These are phyloP conservation scores for Ia io DNA, from an alignment of 2,113 vertebrate species.

Conservation along the genomic window DNA sequence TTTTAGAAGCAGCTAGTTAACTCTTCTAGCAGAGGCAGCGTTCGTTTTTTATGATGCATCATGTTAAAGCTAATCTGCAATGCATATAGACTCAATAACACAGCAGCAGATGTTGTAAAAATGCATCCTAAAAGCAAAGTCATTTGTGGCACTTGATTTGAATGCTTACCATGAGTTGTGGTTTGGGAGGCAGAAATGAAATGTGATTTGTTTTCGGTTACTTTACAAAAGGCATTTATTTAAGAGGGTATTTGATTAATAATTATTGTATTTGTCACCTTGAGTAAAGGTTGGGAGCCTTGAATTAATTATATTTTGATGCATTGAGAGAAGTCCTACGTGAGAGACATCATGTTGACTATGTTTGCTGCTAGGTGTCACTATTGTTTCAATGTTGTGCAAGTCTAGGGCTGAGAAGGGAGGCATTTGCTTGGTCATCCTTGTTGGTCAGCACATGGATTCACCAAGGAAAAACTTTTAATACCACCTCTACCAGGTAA, in stretches of 20 bases:
- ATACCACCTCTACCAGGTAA: conserved; percentile 69
- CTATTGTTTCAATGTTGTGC: conserved; percentile 60
- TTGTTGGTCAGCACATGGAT: conserved; percentile 69
- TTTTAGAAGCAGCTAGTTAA: conserved; percentile 65
- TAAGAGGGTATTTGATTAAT: background rate
- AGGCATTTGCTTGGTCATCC: conserved; percentile 42
- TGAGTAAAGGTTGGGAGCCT: background rate
- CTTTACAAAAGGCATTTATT: background rate
- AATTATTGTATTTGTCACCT: background rate
- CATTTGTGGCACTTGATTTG: background rate
- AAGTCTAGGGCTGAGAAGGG: conserved; percentile 13
- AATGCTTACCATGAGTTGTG: background rate
- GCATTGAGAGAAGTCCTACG: background rate
- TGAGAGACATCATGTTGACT: background rate
- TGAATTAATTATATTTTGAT: conserved; percentile 12
- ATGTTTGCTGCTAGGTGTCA: conserved; percentile 71
- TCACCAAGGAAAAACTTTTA: conserved; percentile 73
- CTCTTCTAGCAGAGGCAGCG: conserved; percentile 41
- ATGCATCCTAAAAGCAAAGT: conserved; percentile 44
- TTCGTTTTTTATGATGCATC: conserved; percentile 14
- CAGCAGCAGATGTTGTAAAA: conserved; percentile 21
- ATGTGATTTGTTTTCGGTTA: conserved; percentile 7
- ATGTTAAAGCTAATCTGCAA: conserved; percentile 15
- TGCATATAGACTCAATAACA: background rate
- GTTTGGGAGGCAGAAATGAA: conserved; percentile 6